A percentile compares a stretch with the other conserved stretches of the same genome.
phyloP scores from a whole-genome alignment of 2,888 invertebrate species.

The Trachelus troglodyta region DNA sequence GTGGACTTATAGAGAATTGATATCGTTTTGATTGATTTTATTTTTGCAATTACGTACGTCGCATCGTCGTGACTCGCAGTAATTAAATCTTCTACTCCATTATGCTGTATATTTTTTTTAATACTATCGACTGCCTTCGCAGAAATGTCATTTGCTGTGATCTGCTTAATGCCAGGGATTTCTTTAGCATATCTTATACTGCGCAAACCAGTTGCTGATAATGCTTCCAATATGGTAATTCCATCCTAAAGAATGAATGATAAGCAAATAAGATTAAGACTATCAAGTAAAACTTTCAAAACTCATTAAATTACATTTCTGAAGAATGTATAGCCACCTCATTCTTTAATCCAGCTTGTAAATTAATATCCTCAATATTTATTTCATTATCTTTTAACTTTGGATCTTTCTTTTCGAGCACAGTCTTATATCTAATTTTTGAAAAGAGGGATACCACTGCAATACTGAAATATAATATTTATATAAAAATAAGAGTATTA shows the following conservation, averaged over 20 bases:
- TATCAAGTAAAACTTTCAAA: not conserved
- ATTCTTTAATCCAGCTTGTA: not conserved
- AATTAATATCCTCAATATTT: conserved; percentile 1
- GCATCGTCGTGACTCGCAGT: conserved; percentile 88
- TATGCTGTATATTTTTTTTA: conserved; percentile 80
- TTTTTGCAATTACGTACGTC: conserved; percentile 71
- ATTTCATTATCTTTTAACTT: conserved; percentile 1
- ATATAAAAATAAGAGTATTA: conserved; percentile 1
- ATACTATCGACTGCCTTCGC: conserved; percentile 88
- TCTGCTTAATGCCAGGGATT: conserved; percentile 81
- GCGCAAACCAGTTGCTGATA: conserved; percentile 95
- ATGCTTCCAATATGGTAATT: conserved; percentile 86
- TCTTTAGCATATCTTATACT: conserved; percentile 98
- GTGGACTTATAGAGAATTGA: not conserved
- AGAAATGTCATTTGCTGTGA: conserved; percentile 94
- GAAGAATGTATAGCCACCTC: not conserved
- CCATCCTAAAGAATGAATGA: conserved; percentile 65
- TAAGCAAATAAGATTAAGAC: not conserved
- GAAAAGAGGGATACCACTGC: conserved; percentile 44
- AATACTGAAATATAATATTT: conserved; percentile 69
- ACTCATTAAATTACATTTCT: not conserved
- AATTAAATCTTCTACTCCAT: conserved; percentile 80
- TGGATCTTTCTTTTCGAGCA: not conserved
- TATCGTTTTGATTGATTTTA: conserved; percentile 2
- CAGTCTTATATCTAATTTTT: conserved; percentile 18